Conservation (phyloP, 2,113 vertebrate species). For the Aramus guarauna region DNA sequence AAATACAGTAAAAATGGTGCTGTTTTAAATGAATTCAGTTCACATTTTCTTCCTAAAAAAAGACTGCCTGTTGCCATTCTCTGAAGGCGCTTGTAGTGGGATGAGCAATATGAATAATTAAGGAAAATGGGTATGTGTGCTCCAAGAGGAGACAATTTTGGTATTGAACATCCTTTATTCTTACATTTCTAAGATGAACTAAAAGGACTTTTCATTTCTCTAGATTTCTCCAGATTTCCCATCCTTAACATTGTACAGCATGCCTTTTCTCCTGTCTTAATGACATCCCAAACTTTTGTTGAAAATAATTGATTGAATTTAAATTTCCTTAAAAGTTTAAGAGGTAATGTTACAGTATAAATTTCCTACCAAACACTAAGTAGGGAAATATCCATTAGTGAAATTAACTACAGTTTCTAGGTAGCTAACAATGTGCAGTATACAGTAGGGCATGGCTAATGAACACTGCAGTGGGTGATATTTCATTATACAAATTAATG, state of each 20-base stretch:
- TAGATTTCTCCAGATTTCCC: conserved; percentile 11
- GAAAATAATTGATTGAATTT: conserved; percentile 98
- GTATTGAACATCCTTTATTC: conserved; percentile 57
- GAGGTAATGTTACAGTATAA: conserved; percentile 99
- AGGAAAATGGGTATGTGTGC: conserved; percentile 51
- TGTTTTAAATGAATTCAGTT: conserved; percentile 10
- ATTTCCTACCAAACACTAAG: conserved; percentile 99
- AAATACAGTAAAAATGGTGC: conserved; percentile 29
- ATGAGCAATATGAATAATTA: conserved; percentile 41
- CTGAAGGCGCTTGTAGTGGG: conserved; percentile 45
- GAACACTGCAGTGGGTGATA: conserved; percentile 99
- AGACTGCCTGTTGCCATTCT: conserved; percentile 26
- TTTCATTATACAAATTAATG: conserved; percentile 99
- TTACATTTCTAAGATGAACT: conserved; percentile 63
- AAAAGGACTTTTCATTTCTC: conserved; percentile 58
- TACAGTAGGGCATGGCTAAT: conserved; percentile 99
- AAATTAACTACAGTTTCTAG: conserved; percentile 99
- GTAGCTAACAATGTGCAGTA: conserved; percentile 98
- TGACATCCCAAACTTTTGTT: conserved; percentile 92
- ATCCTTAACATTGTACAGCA: conserved; percentile 52
- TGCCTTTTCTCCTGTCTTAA: conserved; percentile 82
- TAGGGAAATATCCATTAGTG: conserved; percentile 99
- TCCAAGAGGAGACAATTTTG: conserved; percentile 55
- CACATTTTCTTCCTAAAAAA: conserved; percentile 30
- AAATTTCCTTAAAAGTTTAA: conserved; percentile 99